These are phyloP conservation scores for Orthosia gracilis DNA, from an alignment of 2,888 invertebrate species.

Conservation along the genomic window DNA sequence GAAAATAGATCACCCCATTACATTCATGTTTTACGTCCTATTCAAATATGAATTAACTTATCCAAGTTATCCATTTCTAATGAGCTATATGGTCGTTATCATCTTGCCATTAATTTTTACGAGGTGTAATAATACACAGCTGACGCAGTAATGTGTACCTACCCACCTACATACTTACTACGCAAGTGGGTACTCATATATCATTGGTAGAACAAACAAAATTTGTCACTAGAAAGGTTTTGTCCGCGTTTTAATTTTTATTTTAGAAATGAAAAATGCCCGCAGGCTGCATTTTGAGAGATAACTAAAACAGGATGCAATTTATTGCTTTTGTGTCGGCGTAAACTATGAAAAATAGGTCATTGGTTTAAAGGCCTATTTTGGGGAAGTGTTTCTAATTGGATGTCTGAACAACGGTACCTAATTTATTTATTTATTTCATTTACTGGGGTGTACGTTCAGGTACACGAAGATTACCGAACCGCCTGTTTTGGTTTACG, in stretches of 20 bases:
- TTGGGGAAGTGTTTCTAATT: too few species aligned
- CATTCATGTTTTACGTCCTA: not conserved
- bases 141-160: constrained; percentile 32
- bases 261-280: constrained; percentile 17
- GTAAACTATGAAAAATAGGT: too few species aligned
- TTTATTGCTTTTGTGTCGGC: not conserved
- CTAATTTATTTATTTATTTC: too few species aligned
- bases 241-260: constrained; percentile 6
- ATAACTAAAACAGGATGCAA: constrained; percentile 18
- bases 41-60: constrained; percentile 19
- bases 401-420: too few species aligned
- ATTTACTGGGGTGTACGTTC: too few species aligned
- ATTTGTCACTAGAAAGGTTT: constrained; percentile 15
- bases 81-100: constrained; percentile 19
- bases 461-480: too few species aligned
- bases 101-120: constrained; percentile 48
- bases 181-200: not conserved
- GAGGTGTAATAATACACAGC: constrained; percentile 41
- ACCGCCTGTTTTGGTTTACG: too few species aligned
- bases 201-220: constrained; percentile 22
- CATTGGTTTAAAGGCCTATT: too few species aligned
- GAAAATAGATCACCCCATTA: not conserved
- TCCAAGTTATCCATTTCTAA: constrained; percentile 35
- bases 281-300: constrained; percentile 20
- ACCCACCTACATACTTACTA: not conserved